phyloP scores from a whole-genome alignment of 1,140 invertebrate species.

The Trypoxylus dichotomus region DNA sequence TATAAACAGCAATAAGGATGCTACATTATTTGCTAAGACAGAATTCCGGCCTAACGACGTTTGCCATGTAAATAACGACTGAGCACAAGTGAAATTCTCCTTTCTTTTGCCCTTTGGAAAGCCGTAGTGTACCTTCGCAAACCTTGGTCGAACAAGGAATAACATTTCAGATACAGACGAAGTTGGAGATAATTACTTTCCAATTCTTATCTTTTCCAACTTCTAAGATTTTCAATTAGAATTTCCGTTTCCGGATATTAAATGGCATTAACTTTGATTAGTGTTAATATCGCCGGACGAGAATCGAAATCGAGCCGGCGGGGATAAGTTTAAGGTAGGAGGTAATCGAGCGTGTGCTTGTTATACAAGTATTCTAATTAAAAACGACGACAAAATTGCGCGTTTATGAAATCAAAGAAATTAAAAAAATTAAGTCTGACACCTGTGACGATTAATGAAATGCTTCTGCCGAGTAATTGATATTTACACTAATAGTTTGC shows the following conservation, averaged over 20 bases:
- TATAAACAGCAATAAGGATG: constrained; percentile 37
- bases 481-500: too few species aligned
- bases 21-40: constrained; percentile 32
- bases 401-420: too few species aligned
- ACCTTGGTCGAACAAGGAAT: background rate
- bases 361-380: background rate
- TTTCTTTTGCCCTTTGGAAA: background rate
- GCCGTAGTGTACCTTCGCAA: background rate
- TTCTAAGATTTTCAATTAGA: constrained; percentile 31
- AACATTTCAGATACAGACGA: background rate
- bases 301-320: background rate
- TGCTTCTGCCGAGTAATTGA: too few species aligned
- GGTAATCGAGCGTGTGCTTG: background rate
- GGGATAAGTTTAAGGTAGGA: background rate
- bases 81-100: background rate
- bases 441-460: too few species aligned
- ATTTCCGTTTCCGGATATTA: constrained; percentile 27
- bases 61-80: constrained; percentile 29
- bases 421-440: too few species aligned
- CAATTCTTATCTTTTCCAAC: constrained; percentile 29
- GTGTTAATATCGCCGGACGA: constrained; percentile 13
- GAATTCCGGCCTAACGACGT: constrained; percentile 30
- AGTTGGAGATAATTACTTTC: constrained; percentile 21
- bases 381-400: background rate
- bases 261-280: constrained; percentile 29